Base-by-base conservation (phyloP, 2,113 vertebrate species). In the Otis tarda region DNA sequence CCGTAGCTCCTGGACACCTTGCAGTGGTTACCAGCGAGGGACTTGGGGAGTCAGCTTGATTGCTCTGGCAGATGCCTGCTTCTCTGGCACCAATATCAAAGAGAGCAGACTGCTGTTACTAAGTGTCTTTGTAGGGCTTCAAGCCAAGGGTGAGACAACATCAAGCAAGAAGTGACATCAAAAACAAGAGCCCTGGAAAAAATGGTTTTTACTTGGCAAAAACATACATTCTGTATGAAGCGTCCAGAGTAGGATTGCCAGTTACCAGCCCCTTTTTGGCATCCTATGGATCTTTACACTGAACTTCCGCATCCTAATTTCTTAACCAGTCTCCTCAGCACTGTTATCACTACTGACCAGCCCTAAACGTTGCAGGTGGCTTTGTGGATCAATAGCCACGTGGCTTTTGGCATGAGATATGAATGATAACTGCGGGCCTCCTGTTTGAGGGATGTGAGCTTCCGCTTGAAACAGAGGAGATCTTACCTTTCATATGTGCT, bases 41-140 rank as follows among this genome's bases (percentile, higher is more conserved):
- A 45, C 60, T 2, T 35, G 53, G 41, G 88, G 82, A 94, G 39
- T 6, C 53, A 47, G 45, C 4, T 15, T 4, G 24, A 33, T n/a
- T 30, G 45, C 83, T 86, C 59, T 82, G 88, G 57, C 95, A 96
- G 88, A 70, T 93, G 74, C 82, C 85, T 13, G 9, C 57, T 52
- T 70, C 43, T 64, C 88, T 96, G 96, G 95, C 94, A 93, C 59
- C 45, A 12, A 1, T 43, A 87, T 90, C 84, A 94, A 91, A 94
- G 88, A 69, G 59, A 93, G 63, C 78, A 90, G 88, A 21, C 68
- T 90, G 96, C 82, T 95, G 83, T 82, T 81, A 61, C 76, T 30
- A 24, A 88, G 59, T 45, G 67, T 45, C 82, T 88, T 80, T 65
- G 60, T 79, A 92, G 83, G 82, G 85, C 73, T 68, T 87, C 76